Conservation (phyloP, 2,888 invertebrate genomes). For the Aelia acuminata region DNA sequence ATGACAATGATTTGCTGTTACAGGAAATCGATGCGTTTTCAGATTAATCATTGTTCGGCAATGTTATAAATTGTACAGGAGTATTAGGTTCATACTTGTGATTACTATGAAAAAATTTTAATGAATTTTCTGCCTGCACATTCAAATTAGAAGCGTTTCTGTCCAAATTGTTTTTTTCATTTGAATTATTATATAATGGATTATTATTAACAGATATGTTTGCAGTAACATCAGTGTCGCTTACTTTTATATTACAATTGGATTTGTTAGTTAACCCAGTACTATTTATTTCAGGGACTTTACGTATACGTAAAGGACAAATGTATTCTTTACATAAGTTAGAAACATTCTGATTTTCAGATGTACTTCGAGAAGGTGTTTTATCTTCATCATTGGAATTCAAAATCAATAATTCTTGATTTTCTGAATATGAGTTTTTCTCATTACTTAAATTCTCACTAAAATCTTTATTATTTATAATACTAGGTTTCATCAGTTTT, state of each 20-base stretch:
- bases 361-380: not conserved
- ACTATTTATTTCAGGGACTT: slow-evolving; percentile 40
- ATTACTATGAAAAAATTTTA: not conserved
- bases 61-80: not conserved
- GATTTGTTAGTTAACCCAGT: slow-evolving; percentile 9
- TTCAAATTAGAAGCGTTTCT: not conserved
- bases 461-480: not conserved
- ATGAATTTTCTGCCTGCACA: not conserved
- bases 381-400: no score
- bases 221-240: not conserved
- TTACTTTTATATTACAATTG: not conserved
- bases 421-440: not conserved
- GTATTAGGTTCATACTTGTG: not conserved
- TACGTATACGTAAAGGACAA: slow-evolving; percentile 30
- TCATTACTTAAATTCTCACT: not conserved
- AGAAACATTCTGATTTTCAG: not conserved
- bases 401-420: no score
- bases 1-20: not conserved
- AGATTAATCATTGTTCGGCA: not conserved
- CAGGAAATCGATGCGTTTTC: not conserved
- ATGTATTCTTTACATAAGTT: not conserved
- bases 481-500: not conserved
- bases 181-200: not conserved
- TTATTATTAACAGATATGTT: not conserved
- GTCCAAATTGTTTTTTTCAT: not conserved